Base-by-base conservation (phyloP, 2,113 vertebrate species). In the Kryptolebias marmoratus region DNA sequence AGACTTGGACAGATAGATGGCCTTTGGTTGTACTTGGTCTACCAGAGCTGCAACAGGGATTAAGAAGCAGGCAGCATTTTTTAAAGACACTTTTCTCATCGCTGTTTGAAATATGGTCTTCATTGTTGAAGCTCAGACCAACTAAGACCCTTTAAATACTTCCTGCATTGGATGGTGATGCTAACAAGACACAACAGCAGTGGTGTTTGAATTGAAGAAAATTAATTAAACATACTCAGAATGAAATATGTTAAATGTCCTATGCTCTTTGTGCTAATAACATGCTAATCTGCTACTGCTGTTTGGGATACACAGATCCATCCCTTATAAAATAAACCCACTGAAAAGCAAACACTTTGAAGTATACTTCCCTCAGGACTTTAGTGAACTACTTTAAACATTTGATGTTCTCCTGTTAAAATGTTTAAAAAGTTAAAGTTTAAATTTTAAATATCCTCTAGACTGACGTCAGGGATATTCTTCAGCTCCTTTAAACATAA, bases 1-100 rank as follows among this genome's bases (percentile, higher is more conserved):
- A 59, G 77, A 79, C 73, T 54, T 64, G 77, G 71, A 81, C 82
- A 68, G 81, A 91, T 86, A 73, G 80, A 82, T 77, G 70, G 85
- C 78, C 87, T 52, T 48, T 75, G 74, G 87, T 85, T 68, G 68
- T 70, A 66, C 57, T 70, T 78, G 65, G 77, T 80, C 81, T 66
- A 65, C 67, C 69, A 78, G 45, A 62, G 57, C 77, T 75, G 79
- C 84, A 58, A 79, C 75, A 68, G 68, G 83, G 84, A 90, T 88
- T 87, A 86, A 82, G 76, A 79, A 76, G 65, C 30, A 60, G 75
- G 75, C 72, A 67, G 76, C 72, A 75, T 75, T 79, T 64, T 73
- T 64, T 73, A 71, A 73, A 87, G 44, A 74, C 73, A 79, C 76
- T 88, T 78, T 81, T 70, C 72, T 76, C 62, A 65, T 59, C 75